Evolutionary conservation across 2,113 vertebrate genomes (phyloP), one percentile per base, ranked within the genome.

Genomic region (Columba janthina): DNA sequence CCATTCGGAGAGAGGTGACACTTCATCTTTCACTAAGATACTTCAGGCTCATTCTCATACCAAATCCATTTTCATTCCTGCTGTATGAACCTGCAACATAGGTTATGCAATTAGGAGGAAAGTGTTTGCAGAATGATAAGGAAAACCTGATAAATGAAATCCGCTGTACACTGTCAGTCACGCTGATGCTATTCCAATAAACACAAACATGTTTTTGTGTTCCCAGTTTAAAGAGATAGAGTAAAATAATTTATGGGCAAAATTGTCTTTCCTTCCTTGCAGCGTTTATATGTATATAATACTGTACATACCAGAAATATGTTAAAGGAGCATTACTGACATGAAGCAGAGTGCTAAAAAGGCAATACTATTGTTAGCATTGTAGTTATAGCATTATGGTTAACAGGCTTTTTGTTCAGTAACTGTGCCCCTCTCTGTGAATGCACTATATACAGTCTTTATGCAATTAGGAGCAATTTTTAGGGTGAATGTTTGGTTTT

Each of bases 91-190:
- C 88, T 61, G 42, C 67, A 92, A 74, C 46, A 85, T 26, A 75
- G 58, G 71, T 96, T 94, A 94, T 96, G 58, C 94, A 97, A 91
- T 93, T 94, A 96, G 84, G 62, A 90, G n/a, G 28, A 85, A 91
- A 87, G 58, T 38, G 51, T 91, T 92, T 94, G 73, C 74, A 93
- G 89, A 73, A 87, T 0, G 11, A 62, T 93, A 66, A 90, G 70
- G 76, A 71, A 94, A 94, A 81, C 42, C 20, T 87, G 79, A 79
- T 84, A 93, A 95, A 92, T 87, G 19, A 89, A 94, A 75, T 91
- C 57, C 0, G 0, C 73, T 85, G 9, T 69, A 64, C 31, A 4
- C 54, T 58, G 80, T 87, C 90, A 90, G 88, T 92, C 92, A 81
- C 5, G 12, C 79, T 83, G 66, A 66, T 75, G 60, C 29, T 90